Percentiles rank a stretch among this genome's conserved stretches.
phyloP scores from a whole-genome alignment of 2,888 invertebrate genomes.

The Stramonita haemastoma region DNA sequence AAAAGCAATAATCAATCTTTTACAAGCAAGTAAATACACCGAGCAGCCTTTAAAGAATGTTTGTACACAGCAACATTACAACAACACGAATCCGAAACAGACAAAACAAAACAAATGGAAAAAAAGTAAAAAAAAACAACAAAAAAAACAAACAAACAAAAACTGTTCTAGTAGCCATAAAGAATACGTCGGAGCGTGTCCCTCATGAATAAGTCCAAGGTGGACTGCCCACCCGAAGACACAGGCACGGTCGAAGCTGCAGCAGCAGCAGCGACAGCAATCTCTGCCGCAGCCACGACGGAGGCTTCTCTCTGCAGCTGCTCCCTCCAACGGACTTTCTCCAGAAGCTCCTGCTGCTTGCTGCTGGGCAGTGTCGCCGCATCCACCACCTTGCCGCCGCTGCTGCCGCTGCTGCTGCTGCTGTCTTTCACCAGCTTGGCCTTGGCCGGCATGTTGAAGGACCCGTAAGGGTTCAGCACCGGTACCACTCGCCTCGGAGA shows the following conservation, averaged over 20 bases:
- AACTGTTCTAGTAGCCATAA: conserved; percentile 14
- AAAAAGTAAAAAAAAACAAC: neutral
- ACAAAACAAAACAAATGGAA: neutral
- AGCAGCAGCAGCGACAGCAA: neutral
- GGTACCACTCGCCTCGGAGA: neutral
- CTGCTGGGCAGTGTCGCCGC: neutral
- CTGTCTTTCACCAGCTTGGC: conserved; percentile 12
- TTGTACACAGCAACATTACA: neutral
- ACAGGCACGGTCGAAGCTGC: neutral
- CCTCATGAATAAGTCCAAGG: conserved; percentile 32
- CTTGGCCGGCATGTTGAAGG: conserved; percentile 28
- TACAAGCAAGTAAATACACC: no score
- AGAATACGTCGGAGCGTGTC: conserved; percentile 28
- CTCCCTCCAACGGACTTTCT: conserved; percentile 27
- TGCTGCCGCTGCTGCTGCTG: neutral
- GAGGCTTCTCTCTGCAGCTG: conserved; percentile 18
- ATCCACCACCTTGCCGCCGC: neutral
- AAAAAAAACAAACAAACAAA: neutral
- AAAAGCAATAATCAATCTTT: no score
- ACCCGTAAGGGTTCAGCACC: conserved; percentile 30
- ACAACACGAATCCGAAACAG: neutral
- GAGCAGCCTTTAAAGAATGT: no score
- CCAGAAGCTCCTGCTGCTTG: conserved; percentile 38
- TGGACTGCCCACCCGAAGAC: neutral
- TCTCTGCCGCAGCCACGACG: neutral